These are phyloP conservation scores for Microtus montanus DNA, from an alignment of 2,113 vertebrate species.

Conservation along the genomic window DNA sequence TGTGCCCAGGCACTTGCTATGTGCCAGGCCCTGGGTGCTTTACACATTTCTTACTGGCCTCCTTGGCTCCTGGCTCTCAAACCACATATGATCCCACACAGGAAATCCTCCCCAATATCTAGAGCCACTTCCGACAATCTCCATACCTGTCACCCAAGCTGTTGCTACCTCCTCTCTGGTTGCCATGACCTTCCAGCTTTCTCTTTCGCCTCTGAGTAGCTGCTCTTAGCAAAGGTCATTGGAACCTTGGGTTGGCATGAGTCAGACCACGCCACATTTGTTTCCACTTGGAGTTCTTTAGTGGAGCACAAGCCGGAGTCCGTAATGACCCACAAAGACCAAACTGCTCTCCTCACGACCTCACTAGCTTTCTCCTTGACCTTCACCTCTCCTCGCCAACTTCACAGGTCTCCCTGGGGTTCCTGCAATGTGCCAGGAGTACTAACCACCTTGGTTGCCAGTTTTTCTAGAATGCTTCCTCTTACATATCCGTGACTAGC, in stretches of 20 bases:
- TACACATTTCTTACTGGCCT: not conserved
- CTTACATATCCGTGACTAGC: not conserved
- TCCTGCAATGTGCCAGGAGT: not conserved
- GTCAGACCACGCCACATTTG: not conserved
- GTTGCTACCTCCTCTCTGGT: rapidly evolving
- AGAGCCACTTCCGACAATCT: not conserved
- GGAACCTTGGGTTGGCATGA: not conserved
- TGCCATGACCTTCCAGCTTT: not conserved
- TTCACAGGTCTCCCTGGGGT: not conserved
- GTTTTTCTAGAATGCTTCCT: not conserved
- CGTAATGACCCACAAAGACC: not conserved
- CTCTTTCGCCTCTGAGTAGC: not conserved
- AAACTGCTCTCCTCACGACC: not conserved
- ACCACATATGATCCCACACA: not conserved
- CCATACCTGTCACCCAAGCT: not conserved
- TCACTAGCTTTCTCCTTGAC: not conserved
- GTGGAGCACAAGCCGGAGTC: not conserved
- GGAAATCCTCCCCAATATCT: not conserved
- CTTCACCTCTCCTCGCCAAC: not conserved
- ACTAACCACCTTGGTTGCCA: not conserved
- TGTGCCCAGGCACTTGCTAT: not conserved
- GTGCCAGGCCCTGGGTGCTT: not conserved
- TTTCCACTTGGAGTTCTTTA: not conserved
- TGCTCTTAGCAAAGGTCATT: constrained; percentile 9
- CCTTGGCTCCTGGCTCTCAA: not conserved